phyloP scores from a whole-genome alignment of 2,113 vertebrate genomes.

The Parus major region DNA sequence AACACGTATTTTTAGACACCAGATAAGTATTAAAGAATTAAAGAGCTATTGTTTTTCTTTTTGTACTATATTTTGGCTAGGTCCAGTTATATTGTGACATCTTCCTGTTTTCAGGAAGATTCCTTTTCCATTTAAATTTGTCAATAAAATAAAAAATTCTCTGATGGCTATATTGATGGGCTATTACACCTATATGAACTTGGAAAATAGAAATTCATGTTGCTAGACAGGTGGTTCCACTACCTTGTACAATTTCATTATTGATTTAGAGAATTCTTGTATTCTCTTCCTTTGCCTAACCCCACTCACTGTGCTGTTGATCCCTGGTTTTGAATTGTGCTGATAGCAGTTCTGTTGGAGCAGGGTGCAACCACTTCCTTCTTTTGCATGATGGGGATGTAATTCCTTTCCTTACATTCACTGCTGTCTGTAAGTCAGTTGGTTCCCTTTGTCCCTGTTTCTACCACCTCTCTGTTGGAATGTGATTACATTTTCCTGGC shows the following conservation, averaged over 20 bases:
- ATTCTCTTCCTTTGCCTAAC: background rate
- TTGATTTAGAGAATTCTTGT: background rate
- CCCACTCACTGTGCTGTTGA: background rate
- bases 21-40: background rate
- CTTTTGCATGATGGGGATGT: background rate
- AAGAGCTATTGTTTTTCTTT: background rate
- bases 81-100: background rate
- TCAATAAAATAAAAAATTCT: background rate
- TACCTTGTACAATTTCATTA: background rate
- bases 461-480: background rate
- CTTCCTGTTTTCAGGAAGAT: background rate
- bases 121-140: background rate
- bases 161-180: background rate
- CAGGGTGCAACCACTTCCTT: background rate
- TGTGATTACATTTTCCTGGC: background rate
- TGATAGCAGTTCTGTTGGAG: background rate
- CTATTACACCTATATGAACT: background rate
- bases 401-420: background rate
- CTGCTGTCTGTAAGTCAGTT: background rate
- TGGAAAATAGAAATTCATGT: background rate
- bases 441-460: background rate
- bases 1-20: background rate
- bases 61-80: background rate
- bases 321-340: background rate
- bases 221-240: background rate